A percentile compares a stretch with the other conserved stretches of the same genome.
Evolutionary conservation across 2,888 invertebrate genomes (phyloP).

Genomic region (Eucera pruinosa): DNA sequence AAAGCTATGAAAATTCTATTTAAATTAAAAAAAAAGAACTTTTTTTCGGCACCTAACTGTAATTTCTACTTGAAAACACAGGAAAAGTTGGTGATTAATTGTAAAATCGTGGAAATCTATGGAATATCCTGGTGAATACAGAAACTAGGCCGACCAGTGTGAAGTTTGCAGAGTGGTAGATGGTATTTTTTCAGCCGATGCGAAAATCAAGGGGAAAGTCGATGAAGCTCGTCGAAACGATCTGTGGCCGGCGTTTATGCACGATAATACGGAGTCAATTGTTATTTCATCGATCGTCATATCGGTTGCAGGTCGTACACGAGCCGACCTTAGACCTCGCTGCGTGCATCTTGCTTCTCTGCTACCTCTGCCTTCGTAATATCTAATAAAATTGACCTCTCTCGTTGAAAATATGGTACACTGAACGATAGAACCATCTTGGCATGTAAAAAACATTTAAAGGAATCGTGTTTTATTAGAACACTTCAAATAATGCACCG

Average conservation of each 20-base stretch:
- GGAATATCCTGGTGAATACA: neutral
- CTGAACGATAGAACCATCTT: constrained; percentile 4
- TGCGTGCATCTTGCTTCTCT: constrained; percentile 13
- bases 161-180: neutral
- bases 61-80: too few relatives aligned
- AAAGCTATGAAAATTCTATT: too few relatives aligned
- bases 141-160: constrained; percentile 16
- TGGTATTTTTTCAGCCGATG: neutral
- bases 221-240: neutral
- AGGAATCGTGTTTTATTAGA: neutral
- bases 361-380: constrained; percentile 20
- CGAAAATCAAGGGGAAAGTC: constrained; percentile 3
- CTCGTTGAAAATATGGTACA: constrained; percentile 6
- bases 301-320: constrained; percentile 40
- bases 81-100: too few relatives aligned
- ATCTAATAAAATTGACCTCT: constrained; percentile 15
- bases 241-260: neutral
- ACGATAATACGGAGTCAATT: constrained; percentile 27
- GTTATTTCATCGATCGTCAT: constrained; percentile 47
- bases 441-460: neutral
- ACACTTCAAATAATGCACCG: neutral
- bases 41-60: too few relatives aligned
- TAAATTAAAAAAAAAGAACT: too few relatives aligned
- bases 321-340: constrained; percentile 40
- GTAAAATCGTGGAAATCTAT: too few relatives aligned